A percentile compares a stretch with the other conserved stretches of the same genome.
Conservation (phyloP, 2,888 invertebrate species). For the Chrysolina americana region DNA sequence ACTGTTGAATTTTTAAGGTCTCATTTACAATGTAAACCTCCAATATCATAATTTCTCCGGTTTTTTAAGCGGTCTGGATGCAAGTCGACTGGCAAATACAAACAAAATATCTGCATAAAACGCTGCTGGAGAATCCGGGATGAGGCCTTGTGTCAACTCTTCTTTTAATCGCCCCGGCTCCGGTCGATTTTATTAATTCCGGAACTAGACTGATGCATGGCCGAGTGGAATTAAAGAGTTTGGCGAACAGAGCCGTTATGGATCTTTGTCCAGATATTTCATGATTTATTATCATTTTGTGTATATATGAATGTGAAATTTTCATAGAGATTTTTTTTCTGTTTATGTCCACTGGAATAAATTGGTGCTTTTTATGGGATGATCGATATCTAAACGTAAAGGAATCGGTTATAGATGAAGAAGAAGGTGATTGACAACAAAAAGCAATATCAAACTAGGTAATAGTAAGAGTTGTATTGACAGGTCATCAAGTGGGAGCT, state of each 20-base stretch:
- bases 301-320: background rate
- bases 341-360: background rate
- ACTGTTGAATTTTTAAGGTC: constrained; percentile 28
- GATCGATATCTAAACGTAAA: too few relatives aligned
- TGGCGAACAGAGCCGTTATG: background rate
- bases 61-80: constrained; percentile 17
- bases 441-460: too few relatives aligned
- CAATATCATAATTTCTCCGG: constrained; percentile 18
- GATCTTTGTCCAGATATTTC: background rate
- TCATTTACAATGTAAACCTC: constrained; percentile 29
- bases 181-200: constrained; percentile 3
- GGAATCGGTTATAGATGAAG: too few relatives aligned
- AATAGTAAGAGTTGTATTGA: too few relatives aligned
- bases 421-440: too few relatives aligned
- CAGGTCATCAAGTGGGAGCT: too few relatives aligned
- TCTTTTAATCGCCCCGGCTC: background rate
- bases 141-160: background rate
- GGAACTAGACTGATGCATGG: constrained; percentile 3
- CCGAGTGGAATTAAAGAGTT: background rate
- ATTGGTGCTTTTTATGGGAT: too few relatives aligned
- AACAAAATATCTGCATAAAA: constrained; percentile 10
- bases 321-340: background rate
- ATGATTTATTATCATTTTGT: background rate
- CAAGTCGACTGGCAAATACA: constrained; percentile 1
- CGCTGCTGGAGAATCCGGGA: background rate